These are phyloP conservation scores for Ginglymostoma cirratum DNA, from an alignment of 2,113 vertebrate species.

Conservation along the genomic window DNA sequence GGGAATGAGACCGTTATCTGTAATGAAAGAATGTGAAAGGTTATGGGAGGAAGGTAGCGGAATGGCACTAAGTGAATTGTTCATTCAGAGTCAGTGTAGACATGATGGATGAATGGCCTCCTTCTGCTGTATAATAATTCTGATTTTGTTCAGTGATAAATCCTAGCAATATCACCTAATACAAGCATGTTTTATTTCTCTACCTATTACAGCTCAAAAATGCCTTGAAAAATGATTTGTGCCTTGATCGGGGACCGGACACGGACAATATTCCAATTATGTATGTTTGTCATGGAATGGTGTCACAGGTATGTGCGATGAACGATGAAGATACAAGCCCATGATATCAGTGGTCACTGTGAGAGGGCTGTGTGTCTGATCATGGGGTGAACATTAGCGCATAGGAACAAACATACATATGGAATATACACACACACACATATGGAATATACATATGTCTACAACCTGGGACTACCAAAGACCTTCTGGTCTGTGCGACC, in stretches of 20 bases:
- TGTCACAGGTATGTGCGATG: slow-evolving; percentile 77
- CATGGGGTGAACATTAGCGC: too few species aligned
- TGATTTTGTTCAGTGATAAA: neutral
- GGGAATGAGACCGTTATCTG: too few species aligned
- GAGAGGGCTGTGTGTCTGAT: neutral
- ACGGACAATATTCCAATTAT: slow-evolving; percentile 92
- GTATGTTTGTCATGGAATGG: slow-evolving; percentile 96
- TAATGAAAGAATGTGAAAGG: too few species aligned
- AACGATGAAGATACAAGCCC: neutral
- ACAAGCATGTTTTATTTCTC: neutral
- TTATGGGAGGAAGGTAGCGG: too few species aligned
- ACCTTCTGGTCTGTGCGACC: neutral
- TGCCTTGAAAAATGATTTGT: slow-evolving; percentile 86
- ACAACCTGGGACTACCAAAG: neutral
- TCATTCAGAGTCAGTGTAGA: too few species aligned
- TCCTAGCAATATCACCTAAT: neutral
- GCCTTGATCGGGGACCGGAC: slow-evolving; percentile 93
- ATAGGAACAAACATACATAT: neutral
- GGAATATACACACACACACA: neutral
- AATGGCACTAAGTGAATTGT: too few species aligned
- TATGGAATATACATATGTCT: neutral
- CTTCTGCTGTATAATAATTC: too few species aligned
- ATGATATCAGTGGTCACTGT: neutral
- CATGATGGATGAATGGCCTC: too few species aligned
- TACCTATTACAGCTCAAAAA: slow-evolving; percentile 76